A percentile compares a stretch with the other conserved stretches of the same genome.
Evolutionary conservation across 35 echinoderm and acorn worm species (phyloP).

Genomic region (Ptychodera flava): DNA sequence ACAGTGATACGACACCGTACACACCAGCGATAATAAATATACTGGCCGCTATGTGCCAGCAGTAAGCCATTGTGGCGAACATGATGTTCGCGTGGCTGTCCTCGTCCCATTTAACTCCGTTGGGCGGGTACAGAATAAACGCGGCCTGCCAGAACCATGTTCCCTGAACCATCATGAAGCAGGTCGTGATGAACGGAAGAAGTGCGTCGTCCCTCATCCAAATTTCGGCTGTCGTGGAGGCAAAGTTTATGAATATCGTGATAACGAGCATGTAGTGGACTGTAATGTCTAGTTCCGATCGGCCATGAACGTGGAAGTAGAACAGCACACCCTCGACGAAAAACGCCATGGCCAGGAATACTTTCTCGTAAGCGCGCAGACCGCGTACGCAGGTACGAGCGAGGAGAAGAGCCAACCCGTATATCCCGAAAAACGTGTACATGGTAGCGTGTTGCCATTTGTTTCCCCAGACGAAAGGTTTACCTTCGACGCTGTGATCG

Average conservation of each 20-base stretch:
- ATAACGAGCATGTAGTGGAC: slow-evolving; percentile 62
- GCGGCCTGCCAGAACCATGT: slow-evolving; percentile 90
- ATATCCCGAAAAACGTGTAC: slow-evolving; percentile 90
- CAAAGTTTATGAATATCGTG: slow-evolving; percentile 47
- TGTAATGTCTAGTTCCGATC: slow-evolving; percentile 61
- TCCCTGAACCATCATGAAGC: slow-evolving; percentile 65
- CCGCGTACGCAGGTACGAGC: slow-evolving; percentile 32
- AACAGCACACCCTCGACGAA: slow-evolving; percentile 83
- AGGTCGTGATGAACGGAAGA: slow-evolving; percentile 45
- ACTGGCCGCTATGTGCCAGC: slow-evolving; percentile 75
- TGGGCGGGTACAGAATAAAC: slow-evolving; percentile 67
- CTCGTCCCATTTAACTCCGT: slow-evolving; percentile 49
- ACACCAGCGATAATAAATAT: slow-evolving; percentile 65
- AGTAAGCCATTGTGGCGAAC: slow-evolving; percentile 69
- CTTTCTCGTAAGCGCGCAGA: slow-evolving; percentile 50
- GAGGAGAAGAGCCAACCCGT: slow-evolving; percentile 41
- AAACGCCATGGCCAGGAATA: slow-evolving; percentile 57
- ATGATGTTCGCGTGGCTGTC: slow-evolving; percentile 69
- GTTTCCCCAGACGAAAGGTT: neutral
- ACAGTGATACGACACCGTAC: slow-evolving; percentile 31
- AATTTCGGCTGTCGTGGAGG: slow-evolving; percentile 32
- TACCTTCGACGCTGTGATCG: slow-evolving; percentile 31
- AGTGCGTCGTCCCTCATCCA: slow-evolving; percentile 42
- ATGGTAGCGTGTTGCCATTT: slow-evolving; percentile 91
- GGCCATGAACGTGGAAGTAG: slow-evolving; percentile 68